Conservation (phyloP, 2,113 vertebrate genomes). For the Cyanoliseus patagonus region DNA sequence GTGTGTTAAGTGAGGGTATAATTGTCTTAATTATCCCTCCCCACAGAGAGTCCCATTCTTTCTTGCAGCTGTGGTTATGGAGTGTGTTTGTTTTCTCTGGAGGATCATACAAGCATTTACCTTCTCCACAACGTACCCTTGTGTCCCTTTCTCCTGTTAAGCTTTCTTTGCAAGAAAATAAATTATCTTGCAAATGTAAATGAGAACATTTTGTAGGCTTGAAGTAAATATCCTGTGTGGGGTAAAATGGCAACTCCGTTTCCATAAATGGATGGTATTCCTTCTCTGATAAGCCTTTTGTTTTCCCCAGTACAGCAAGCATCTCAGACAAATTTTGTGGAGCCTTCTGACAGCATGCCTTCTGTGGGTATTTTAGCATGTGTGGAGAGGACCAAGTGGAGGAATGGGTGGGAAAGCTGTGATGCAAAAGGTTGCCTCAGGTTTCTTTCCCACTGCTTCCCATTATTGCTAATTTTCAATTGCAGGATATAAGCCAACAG, state of each 20-base stretch:
- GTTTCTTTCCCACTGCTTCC: neutral
- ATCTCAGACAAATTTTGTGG: neutral
- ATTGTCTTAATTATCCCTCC: neutral
- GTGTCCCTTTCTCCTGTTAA: neutral
- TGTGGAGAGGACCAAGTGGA: accelerated
- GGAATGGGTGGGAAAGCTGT: neutral
- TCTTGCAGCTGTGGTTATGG: neutral
- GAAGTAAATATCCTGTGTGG: neutral
- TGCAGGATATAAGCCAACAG: neutral
- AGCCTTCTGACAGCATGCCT: neutral
- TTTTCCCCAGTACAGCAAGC: neutral
- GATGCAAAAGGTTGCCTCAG: neutral
- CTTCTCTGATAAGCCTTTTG: neutral
- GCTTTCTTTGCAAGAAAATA: neutral
- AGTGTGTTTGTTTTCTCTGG: neutral
- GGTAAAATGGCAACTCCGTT: neutral
- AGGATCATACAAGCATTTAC: neutral
- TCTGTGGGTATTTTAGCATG: neutral
- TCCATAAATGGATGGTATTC: neutral
- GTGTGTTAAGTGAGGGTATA: neutral
- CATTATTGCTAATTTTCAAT: neutral
- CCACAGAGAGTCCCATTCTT: neutral
- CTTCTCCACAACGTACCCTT: neutral
- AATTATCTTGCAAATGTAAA: neutral
- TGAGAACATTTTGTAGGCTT: neutral